phyloP scores from a whole-genome alignment of 2,113 vertebrate genomes.

The Heliornis fulica region DNA sequence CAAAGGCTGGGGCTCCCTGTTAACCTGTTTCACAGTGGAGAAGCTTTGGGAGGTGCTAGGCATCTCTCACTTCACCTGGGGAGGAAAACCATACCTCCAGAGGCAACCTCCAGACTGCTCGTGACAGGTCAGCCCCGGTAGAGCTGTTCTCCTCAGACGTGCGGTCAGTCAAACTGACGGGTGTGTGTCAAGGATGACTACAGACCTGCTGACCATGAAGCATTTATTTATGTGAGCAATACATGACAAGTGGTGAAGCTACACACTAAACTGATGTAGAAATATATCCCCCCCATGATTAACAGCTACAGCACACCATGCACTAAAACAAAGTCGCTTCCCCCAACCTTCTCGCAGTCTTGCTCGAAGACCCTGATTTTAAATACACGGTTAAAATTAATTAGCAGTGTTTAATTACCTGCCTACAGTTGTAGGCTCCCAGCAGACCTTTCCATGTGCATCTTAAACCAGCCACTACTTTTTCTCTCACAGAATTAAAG shows the following conservation, averaged over 20 bases:
- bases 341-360: background rate
- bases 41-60: background rate
- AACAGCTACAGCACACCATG: background rate
- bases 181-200: background rate
- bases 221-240: slow-evolving; percentile 51
- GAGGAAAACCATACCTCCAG: background rate
- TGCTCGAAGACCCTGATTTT: background rate
- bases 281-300: background rate
- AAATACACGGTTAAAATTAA: background rate
- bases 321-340: background rate
- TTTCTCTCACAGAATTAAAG: background rate
- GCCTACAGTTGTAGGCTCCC: background rate
- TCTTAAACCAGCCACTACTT: background rate
- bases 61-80: background rate
- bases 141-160: background rate
- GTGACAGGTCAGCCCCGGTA: too few species aligned
- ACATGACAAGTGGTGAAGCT: background rate
- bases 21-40: background rate
- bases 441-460: background rate
- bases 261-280: background rate
- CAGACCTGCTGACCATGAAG: slow-evolving; percentile 26
- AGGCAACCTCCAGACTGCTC: background rate
- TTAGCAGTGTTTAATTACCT: background rate
- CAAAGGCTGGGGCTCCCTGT: background rate
- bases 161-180: background rate